Evolutionary conservation across 2,888 invertebrate genomes (phyloP), one percentile per base, ranked within the genome.

Genomic region (Apodemia duryi): DNA sequence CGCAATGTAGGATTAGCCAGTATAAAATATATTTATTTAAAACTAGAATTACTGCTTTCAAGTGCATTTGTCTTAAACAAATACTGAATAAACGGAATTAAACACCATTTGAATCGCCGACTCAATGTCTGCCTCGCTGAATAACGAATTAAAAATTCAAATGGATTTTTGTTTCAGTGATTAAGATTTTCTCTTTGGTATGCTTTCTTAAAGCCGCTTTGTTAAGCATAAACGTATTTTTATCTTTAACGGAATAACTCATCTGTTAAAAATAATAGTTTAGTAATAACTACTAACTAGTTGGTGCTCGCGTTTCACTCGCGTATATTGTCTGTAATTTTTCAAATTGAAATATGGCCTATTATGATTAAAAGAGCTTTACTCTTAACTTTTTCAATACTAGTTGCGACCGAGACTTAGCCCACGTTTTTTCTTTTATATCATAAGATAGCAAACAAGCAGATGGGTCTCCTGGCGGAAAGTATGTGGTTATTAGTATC

Each of bases 101-200:
- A 60, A 60, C 60, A 35, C 60, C 32, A 60, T 60, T 60, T 60
- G 60, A 35, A 32, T 32, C n/a, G 60, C 13, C 35, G 60, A 32
- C 60, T 32, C 60, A 35, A 49, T 21, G 60, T 35, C 60, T 13
- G 60, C 35, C 13, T 60, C 35, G 60, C 60, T 60, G 35, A 60
- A 60, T 35, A 60, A 60, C 35, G 35, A 60, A 60, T 60, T 60
- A 60, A 60, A 60, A 60, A 60, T 60, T 60, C 60, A 60, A 60
- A 60, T 60, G n/a, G 60, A 32, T 60, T 60, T 60, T 60, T 60
- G 60, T 60, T 60, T 60, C 60, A 60, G 60, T 32, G n/a, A 60
- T 60, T 35, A 60, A 60, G 60, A 60, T 60, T 60, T 35, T 35
- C 60, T 60, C 32, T 60, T 32, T 35, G 29, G 29, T 13, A 32